Evolutionary conservation across 2,888 invertebrate genomes (phyloP), one percentile per base, ranked within the genome.

Genomic region (Ennomos erosarius): DNA sequence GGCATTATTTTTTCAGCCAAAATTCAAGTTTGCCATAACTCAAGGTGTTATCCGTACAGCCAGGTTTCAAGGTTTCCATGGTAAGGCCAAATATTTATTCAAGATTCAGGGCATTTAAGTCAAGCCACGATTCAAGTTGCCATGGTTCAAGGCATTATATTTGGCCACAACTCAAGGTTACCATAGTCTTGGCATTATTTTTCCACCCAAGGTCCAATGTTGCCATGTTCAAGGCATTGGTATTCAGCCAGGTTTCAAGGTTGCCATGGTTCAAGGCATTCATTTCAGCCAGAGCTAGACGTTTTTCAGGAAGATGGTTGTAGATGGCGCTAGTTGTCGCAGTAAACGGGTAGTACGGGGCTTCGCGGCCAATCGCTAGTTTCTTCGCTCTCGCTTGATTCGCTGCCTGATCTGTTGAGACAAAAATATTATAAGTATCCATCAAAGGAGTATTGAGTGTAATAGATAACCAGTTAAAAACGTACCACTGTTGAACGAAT

Each of bases 311-410:
- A 47, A 59, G 63, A 57, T 52, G 42, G 10, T 11, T 13, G 53
- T 13, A 50, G 8, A 10, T 10, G 16, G 34, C 10, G 53, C 56
- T 54, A 90, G 74, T 90, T 86, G 74, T 86, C 84, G 78, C 90
- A 92, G 79, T 90, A 90, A 10, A 94, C 94, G 45, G 94, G 94
- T 70, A 94, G 88, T 12, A 94, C 93, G 58, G 94, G 93, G 76
- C 94, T 94, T 67, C 94, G 92, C 59, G 94, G 94, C 94, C 94
- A 94, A 76, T 94, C 94, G 49, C 93, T 93, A 12, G 89, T 92
- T 63, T 93, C 92, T 65, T 92, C 92, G 78, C 93, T 94, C 63
- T 93, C 92, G 77, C 94, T 94, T 81, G 94, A 94, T 71, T 93
- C 92, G 81, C 94, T 94, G 85, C 94, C 94, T 69, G 94, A 94